Evolutionary conservation across 2,888 invertebrate genomes (phyloP).

Genomic region (Oligia fasciuncula): DNA sequence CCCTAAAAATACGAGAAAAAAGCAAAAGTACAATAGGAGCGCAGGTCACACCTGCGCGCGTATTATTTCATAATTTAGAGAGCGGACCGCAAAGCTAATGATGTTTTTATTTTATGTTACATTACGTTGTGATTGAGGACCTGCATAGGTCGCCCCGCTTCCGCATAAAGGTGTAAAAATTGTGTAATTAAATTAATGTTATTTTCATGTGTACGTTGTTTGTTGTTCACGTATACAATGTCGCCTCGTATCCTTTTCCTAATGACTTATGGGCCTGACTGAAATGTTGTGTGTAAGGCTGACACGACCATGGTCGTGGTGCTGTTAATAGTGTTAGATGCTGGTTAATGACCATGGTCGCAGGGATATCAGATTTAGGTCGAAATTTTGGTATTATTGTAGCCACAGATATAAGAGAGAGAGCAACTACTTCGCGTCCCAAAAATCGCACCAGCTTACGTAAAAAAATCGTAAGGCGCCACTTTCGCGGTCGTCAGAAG

Average conservation of each 20-base stretch:
- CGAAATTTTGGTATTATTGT: no score
- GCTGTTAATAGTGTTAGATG: no score
- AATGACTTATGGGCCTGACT: background rate
- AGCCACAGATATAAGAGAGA: no score
- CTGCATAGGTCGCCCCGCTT: slow-evolving; percentile 54
- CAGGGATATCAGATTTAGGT: no score
- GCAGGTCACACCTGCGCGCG: slow-evolving; percentile 77
- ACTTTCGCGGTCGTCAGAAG: no score
- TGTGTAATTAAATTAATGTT: slow-evolving; percentile 58
- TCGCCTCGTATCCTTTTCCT: background rate
- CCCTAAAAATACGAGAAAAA: slow-evolving; percentile 69
- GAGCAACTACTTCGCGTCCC: no score
- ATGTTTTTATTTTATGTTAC: slow-evolving; percentile 75
- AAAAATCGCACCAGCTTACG: no score
- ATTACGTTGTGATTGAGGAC: slow-evolving; percentile 72
- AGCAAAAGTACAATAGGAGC: slow-evolving; percentile 64
- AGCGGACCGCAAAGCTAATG: slow-evolving; percentile 71
- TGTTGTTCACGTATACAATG: background rate
- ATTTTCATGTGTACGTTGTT: slow-evolving; percentile 40
- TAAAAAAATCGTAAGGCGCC: no score
- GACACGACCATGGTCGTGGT: no score
- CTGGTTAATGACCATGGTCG: no score
- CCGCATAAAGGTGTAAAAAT: slow-evolving; percentile 56
- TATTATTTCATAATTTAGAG: slow-evolving; percentile 82
- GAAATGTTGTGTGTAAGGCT: no score